phyloP scores from a whole-genome alignment of 2,797 vertebrate species.

The Trachops cirrhosus region DNA sequence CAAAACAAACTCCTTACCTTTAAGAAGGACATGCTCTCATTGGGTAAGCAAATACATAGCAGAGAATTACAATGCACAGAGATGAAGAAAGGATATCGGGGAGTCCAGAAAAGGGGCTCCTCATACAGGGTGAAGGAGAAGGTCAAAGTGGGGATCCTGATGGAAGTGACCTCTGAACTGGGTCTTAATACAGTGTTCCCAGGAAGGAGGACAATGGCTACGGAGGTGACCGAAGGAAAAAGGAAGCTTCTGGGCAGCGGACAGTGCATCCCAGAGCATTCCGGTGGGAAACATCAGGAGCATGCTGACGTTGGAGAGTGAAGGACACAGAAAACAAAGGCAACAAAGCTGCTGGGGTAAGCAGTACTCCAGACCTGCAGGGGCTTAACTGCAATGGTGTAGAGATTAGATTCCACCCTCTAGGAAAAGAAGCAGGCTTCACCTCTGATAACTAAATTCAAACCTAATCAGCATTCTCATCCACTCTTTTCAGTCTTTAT shows the following conservation, averaged over 20 bases:
- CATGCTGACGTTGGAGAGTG: background rate
- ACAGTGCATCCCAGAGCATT: background rate
- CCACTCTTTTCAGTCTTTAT: background rate
- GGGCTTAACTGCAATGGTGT: background rate
- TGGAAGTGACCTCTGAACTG: background rate
- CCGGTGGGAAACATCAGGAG: background rate
- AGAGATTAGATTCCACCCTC: background rate
- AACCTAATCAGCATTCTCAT: background rate
- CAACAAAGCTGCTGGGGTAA: background rate
- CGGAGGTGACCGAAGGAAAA: background rate
- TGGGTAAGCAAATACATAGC: background rate
- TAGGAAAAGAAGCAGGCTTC: background rate
- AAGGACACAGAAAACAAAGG: background rate
- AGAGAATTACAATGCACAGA: background rate
- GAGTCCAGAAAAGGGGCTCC: background rate
- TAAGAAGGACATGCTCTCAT: background rate
- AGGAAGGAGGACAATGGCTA: background rate
- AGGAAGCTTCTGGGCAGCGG: background rate
- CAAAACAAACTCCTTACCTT: background rate
- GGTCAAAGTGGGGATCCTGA: background rate
- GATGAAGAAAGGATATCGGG: background rate
- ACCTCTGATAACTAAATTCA: background rate
- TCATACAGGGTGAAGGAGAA: background rate
- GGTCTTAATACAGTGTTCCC: background rate
- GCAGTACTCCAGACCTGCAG: too few relatives aligned